Percentiles rank a stretch among this genome's conserved stretches.
These are phyloP conservation scores for Rhinella marina DNA, from an alignment of 2,797 vertebrate genomes.

Conservation along the genomic window DNA sequence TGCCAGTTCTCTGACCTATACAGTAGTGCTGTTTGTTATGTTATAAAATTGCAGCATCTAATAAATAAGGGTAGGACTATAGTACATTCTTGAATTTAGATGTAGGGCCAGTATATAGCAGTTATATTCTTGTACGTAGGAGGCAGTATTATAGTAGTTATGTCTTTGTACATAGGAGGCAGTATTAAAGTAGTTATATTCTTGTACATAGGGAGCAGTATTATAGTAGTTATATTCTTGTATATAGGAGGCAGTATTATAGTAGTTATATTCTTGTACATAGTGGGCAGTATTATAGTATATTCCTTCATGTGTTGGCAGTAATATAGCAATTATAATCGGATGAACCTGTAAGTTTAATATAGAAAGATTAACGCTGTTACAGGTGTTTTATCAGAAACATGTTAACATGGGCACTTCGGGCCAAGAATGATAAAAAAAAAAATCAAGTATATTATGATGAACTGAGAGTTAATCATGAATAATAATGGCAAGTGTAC, in stretches of 20 bases:
- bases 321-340: conserved; percentile 5
- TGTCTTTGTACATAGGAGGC: too few relatives aligned
- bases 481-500: too few relatives aligned
- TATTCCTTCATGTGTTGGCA: background rate
- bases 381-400: too few relatives aligned
- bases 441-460: too few relatives aligned
- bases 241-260: background rate
- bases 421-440: too few relatives aligned
- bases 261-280: background rate
- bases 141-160: background rate
- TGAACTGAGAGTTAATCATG: too few relatives aligned
- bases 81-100: background rate
- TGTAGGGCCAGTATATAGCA: background rate
- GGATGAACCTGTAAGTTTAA: too few relatives aligned
- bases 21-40: background rate
- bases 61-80: too few relatives aligned
- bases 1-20: background rate
- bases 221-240: background rate
- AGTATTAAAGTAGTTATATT: too few relatives aligned
- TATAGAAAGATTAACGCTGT: too few relatives aligned
- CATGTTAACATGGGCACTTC: too few relatives aligned
- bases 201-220: background rate
- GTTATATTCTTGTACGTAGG: background rate
- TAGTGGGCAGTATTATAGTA: background rate
- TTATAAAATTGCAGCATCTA: too few relatives aligned